Percentiles rank a stretch among this genome's conserved stretches.
Evolutionary conservation across 2,797 vertebrate species (phyloP).

Genomic region (Chiroxiphia lanceolata): DNA sequence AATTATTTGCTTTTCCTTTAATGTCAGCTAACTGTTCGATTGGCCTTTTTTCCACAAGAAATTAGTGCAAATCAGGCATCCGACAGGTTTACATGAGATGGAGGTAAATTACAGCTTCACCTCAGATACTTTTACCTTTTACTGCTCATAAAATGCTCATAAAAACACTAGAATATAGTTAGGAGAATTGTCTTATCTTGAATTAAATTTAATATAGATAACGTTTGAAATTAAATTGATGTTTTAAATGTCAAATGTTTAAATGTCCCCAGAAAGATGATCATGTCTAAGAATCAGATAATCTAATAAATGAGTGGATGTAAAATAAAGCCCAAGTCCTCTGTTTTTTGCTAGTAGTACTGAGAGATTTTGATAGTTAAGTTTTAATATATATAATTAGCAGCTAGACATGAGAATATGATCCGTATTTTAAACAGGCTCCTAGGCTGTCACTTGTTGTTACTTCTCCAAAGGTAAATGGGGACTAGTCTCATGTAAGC

Average conservation of each 20-base stretch:
- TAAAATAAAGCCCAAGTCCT: neutral
- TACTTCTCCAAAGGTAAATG: neutral
- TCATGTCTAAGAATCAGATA: neutral
- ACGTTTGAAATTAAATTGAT: neutral
- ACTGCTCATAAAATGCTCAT: neutral
- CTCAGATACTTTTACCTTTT: neutral
- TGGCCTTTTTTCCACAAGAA: neutral
- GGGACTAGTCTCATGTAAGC: neutral
- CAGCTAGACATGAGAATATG: neutral
- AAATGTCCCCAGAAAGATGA: neutral
- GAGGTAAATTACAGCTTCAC: neutral
- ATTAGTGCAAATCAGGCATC: neutral
- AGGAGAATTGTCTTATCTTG: neutral
- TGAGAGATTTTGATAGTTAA: neutral
- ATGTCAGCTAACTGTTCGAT: neutral
- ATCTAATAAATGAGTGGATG: neutral
- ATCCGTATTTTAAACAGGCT: neutral
- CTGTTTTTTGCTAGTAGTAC: neutral
- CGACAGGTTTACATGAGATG: neutral
- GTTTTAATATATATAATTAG: neutral
- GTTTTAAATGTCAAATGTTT: neutral
- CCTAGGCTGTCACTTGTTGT: neutral
- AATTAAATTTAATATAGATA: neutral
- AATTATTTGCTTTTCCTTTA: neutral
- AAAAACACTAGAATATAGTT: neutral